Evolutionary conservation across 1,140 invertebrate genomes (phyloP).

Genomic region (Vanessa tameamea): DNA sequence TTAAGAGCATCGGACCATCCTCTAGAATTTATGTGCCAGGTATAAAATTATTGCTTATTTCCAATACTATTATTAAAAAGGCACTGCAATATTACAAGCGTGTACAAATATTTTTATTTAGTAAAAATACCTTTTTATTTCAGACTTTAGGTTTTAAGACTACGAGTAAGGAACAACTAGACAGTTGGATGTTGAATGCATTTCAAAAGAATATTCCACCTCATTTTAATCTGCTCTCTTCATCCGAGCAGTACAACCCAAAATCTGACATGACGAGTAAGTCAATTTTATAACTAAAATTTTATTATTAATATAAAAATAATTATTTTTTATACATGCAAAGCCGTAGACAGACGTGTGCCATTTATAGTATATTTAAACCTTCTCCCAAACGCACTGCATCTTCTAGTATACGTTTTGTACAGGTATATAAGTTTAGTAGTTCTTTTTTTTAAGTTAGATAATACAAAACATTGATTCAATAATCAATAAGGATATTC

Average conservation of each 20-base stretch:
- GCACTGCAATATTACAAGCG: too few species aligned
- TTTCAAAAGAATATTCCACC: slow-evolving; percentile 91
- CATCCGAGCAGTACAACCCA: slow-evolving; percentile 77
- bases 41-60: slow-evolving; percentile 49
- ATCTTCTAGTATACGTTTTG: too few species aligned
- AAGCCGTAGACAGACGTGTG: too few species aligned
- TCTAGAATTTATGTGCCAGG: slow-evolving; percentile 92
- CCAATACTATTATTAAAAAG: not conserved
- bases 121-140: slow-evolving; percentile 43
- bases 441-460: too few species aligned
- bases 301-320: too few species aligned
- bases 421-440: too few species aligned
- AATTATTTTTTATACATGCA: too few species aligned
- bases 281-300: slow-evolving; percentile 32
- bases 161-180: slow-evolving; percentile 88
- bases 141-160: slow-evolving; percentile 90
- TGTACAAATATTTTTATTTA: not conserved
- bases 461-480: too few species aligned
- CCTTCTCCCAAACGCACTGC: too few species aligned
- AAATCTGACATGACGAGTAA: slow-evolving; percentile 76
- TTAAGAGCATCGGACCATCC: slow-evolving; percentile 89
- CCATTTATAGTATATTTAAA: too few species aligned
- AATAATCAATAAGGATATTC: too few species aligned
- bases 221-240: slow-evolving; percentile 88
- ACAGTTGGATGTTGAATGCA: slow-evolving; percentile 89